These are phyloP conservation scores for Drosophila santomea DNA, from an alignment of 1,140 invertebrate species.

Conservation along the genomic window DNA sequence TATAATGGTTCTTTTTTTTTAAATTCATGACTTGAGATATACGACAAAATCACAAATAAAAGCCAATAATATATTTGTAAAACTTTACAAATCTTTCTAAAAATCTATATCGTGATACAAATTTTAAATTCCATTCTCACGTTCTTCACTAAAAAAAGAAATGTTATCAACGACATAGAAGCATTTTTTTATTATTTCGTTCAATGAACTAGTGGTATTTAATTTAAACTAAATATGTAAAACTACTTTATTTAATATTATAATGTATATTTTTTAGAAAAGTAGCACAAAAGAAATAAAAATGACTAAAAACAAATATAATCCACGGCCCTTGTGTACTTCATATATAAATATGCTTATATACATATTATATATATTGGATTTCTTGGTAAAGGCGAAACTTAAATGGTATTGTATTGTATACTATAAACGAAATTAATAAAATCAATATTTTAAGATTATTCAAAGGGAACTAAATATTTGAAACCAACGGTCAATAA, in stretches of 20 bases:
- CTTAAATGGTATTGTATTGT: background rate
- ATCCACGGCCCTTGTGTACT: constrained; percentile 24
- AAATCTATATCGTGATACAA: too few relatives aligned
- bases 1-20: too few relatives aligned
- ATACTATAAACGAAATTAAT: background rate
- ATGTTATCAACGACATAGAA: too few relatives aligned
- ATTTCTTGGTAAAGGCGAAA: constrained; percentile 6
- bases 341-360: background rate
- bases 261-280: constrained; percentile 81
- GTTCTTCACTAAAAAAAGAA: too few relatives aligned
- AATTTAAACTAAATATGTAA: constrained; percentile 75
- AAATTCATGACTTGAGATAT: too few relatives aligned
- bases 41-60: too few relatives aligned
- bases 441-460: constrained; percentile 4
- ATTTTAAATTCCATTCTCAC: too few relatives aligned
- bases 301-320: constrained; percentile 35
- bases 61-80: too few relatives aligned
- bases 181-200: too few relatives aligned
- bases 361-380: background rate
- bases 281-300: constrained; percentile 69
- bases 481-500: background rate
- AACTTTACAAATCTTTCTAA: too few relatives aligned
- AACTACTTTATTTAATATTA: constrained; percentile 79
- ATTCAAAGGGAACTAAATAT: constrained; percentile 6
- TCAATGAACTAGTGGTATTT: too few relatives aligned